Evolutionary conservation across 2,888 invertebrate species (phyloP), one percentile per base, ranked within the genome.

Genomic region (Diabrotica balteata): DNA sequence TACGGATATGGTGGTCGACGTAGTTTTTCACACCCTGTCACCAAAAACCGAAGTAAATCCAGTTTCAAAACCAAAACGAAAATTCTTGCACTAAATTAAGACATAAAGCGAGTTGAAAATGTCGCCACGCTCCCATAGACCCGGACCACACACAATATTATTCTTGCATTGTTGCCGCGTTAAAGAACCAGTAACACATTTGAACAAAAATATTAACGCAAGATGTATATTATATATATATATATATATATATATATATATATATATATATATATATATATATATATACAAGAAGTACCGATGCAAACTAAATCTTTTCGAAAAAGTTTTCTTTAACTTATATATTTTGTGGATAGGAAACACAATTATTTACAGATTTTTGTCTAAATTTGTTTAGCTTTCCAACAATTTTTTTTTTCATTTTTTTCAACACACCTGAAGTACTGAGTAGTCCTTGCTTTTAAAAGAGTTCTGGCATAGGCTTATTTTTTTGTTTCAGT

Each of bases 141-240:
- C 53, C 53, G 53, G 61, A 61, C 61, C 61, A 61, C 61, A 61
- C 61, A 53, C 46, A 61, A 61, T 45, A 45, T 45, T 57, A 7
- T 11, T 44, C 11, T 4, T 7, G n/a, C 55, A 8, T 9, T 8
- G 55, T 57, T 57, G 55, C 45, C 55, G 8, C 47, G 0, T 10
- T 47, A 3, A 2, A 32, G 32, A 32, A 32, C 32, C 5, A 5
- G 32, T 32, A 32, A 4, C 32, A 32, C 1, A 4, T 32, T 32
- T 32, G 32, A 32, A 32, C 32, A 32, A 32, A 32, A 2, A 47
- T 47, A 47, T 47, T 47, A 47, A 47, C 47, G 6, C 47, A 8
- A 9, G 46, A 46, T 8, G 9, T 46, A 46, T 46, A 46, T 7
- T 17, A 17, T 17, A 17, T 17, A 17, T 17, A 17, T 17, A 46